Base-by-base conservation (phyloP, 2,113 vertebrate genomes). In the Nothocercus julius region DNA sequence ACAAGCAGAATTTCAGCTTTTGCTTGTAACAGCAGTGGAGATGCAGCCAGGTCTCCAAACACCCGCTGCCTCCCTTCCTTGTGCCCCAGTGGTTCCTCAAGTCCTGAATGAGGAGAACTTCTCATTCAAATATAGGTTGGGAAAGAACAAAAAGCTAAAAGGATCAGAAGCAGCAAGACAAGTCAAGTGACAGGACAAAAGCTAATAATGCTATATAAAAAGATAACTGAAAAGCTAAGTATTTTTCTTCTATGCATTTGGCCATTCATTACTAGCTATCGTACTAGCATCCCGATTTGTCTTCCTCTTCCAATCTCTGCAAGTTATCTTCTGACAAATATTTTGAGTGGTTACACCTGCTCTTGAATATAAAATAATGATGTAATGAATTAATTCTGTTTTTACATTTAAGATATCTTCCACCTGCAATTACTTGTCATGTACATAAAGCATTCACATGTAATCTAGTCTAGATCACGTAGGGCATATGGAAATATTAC, bases 321-420 rank as follows among this genome's bases (percentile, higher is more conserved):
- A 84, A 73, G 27, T 17, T 19, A 24, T 15, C 15, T 40, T 66
- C 58, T 76, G 36, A 36, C 3, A 95, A 92, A 25, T 72, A 32
- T 42, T 63, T 38, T 74, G n/a, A 59, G 34, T 80, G 24, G 40
- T 54, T 77, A 81, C 51, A 69, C 40, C 8, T 62, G 42, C 15
- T 32, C 87, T 75, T 83, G 54, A 85, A 32, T 9, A 61, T 1
- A 5, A 87, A 82, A 70, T 81, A 80, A 86, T 51, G 72, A 51
- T 1, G 2, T 54, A 74, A 91, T 45, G 5, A 74, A 78, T 51
- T 22, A 38, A 20, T 77, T 63, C 34, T 76, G 25, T 67, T 69
- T 78, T 85, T 83, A 80, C 45, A 53, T 87, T 79, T 77, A 74
- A 91, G 85, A 63, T 7, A 77, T 63, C 54, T 13, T 64, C 64